These are phyloP conservation scores for Pammene fasciana DNA, from an alignment of 2,888 invertebrate species.

Conservation along the genomic window DNA sequence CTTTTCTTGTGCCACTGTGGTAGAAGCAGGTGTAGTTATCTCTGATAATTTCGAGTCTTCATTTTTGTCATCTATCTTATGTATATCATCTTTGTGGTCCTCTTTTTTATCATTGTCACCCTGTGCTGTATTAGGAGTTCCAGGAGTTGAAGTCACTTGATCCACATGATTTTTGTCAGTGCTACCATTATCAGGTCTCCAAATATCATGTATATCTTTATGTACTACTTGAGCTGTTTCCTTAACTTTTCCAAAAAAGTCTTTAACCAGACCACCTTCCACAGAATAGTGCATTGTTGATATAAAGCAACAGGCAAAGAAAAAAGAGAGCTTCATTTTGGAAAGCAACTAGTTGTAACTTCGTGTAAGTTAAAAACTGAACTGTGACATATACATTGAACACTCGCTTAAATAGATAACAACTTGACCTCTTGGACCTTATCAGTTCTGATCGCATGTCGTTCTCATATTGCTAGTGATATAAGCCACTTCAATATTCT, in stretches of 20 bases:
- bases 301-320: conserved; percentile 52
- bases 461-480: conserved; percentile 44
- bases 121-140: conserved; percentile 9
- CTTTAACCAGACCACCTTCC: conserved; percentile 52
- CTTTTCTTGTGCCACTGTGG: conserved; percentile 41
- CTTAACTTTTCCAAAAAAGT: conserved; percentile 54
- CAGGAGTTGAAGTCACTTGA: conserved; percentile 6
- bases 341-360: conserved; percentile 3
- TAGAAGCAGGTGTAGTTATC: conserved; percentile 14
- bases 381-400: conserved; percentile 20
- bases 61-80: conserved; percentile 8
- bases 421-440: conserved; percentile 52
- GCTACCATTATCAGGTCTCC: conserved; percentile 42
- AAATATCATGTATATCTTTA: conserved; percentile 50
- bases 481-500: conserved; percentile 8
- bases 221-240: conserved; percentile 50
- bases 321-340: conserved; percentile 55
- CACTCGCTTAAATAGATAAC: conserved; percentile 52
- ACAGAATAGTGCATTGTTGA: conserved; percentile 49
- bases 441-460: conserved; percentile 42
- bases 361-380: conserved; percentile 14
- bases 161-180: conserved; percentile 31
- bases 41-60: conserved; percentile 1
- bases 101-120: conserved; percentile 17
- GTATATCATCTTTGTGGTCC: neutral